Evolutionary conservation across 2,888 invertebrate genomes (phyloP).

Genomic region (Pimpla rufipes): DNA sequence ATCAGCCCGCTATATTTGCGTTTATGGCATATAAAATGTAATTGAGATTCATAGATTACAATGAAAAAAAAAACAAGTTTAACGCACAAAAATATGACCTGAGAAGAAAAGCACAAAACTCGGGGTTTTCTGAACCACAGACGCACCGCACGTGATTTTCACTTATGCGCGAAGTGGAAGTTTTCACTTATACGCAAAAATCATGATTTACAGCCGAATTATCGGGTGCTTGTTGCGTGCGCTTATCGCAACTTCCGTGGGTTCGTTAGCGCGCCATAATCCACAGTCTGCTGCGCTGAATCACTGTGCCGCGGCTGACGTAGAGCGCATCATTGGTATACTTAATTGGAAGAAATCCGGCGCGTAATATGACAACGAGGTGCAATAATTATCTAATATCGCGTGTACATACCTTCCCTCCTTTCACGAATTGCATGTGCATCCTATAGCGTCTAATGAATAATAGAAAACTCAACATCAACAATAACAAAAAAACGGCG

Average conservation of each 20-base stretch:
- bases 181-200: no score
- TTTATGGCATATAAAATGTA: not conserved
- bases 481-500: not conserved
- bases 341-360: slow-evolving; percentile 28
- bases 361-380: not conserved
- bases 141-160: not conserved
- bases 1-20: slow-evolving; percentile 13
- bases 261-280: slow-evolving; percentile 49
- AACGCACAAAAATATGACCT: not conserved
- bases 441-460: not conserved
- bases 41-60: slow-evolving; percentile 13
- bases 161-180: no score
- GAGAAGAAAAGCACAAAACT: not conserved
- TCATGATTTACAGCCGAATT: slow-evolving; percentile 12
- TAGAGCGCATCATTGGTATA: slow-evolving; percentile 30
- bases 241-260: slow-evolving; percentile 22
- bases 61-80: slow-evolving; percentile 8
- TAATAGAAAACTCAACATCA: no score
- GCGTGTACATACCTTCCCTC: not conserved
- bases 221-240: not conserved
- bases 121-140: not conserved
- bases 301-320: not conserved
- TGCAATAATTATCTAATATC: slow-evolving; percentile 27
- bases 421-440: not conserved
- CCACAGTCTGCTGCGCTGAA: slow-evolving; percentile 23